These are phyloP conservation scores for Drosophila quadrilineata DNA, from an alignment of 1,140 invertebrate genomes.

Conservation along the genomic window DNA sequence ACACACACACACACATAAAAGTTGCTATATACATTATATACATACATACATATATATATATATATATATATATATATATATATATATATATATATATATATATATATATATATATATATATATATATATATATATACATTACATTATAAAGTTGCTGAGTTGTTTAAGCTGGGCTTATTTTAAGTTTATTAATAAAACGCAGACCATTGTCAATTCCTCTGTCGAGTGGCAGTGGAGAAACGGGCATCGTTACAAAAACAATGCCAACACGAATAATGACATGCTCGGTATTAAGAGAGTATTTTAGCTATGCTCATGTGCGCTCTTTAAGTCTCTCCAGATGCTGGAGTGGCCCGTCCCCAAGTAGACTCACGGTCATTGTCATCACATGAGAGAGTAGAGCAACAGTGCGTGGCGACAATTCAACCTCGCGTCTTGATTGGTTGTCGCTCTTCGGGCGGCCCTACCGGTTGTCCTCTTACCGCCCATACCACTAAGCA, in stretches of 20 bases:
- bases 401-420: constrained; percentile 54
- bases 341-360: background rate
- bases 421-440: constrained; percentile 55
- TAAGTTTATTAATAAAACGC: background rate
- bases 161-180: constrained; percentile 33
- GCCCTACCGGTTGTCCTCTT: constrained; percentile 15
- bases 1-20: background rate
- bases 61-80: background rate
- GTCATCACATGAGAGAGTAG: constrained; percentile 59
- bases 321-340: background rate
- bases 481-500: background rate
- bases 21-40: too few relatives aligned
- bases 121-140: too few relatives aligned
- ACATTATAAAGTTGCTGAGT: background rate
- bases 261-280: constrained; percentile 5
- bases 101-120: too few relatives aligned
- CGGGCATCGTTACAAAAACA: too few relatives aligned
- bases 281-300: constrained; percentile 17
- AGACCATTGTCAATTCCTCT: too few relatives aligned
- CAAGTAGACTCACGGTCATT: background rate
- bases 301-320: background rate
- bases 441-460: constrained; percentile 52
- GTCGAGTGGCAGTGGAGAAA: too few relatives aligned
- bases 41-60: background rate
- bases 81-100: too few relatives aligned